Evolutionary conservation across 2,888 invertebrate genomes (phyloP).

Genomic region (Uloborus plumipes): DNA sequence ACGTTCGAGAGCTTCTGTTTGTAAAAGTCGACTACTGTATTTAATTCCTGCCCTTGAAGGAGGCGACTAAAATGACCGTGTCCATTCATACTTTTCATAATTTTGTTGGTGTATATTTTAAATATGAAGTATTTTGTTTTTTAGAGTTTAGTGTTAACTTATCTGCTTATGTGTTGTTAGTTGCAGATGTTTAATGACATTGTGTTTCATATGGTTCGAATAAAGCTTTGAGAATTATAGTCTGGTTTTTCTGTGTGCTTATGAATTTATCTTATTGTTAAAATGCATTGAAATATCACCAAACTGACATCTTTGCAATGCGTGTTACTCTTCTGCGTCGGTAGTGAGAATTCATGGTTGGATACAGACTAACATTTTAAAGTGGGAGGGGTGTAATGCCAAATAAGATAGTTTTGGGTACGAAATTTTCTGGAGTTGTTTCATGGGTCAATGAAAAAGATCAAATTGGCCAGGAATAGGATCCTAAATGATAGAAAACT

Average conservation of each 20-base stretch:
- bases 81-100: conserved; percentile 22
- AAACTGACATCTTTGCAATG: no score
- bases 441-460: no score
- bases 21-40: conserved; percentile 44
- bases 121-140: conserved; percentile 61
- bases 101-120: conserved; percentile 59
- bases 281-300: no score
- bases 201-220: conserved; percentile 61
- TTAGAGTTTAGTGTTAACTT: conserved; percentile 62
- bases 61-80: conserved; percentile 5
- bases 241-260: conserved; percentile 3
- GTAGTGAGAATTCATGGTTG: no score
- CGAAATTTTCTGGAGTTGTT: no score
- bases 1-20: conserved; percentile 57
- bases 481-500: no score
- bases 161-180: conserved; percentile 63
- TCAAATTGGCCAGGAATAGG: no score
- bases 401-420: no score
- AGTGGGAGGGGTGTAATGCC: no score
- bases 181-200: conserved; percentile 51
- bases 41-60: conserved; percentile 27
- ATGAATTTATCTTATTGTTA: no score
- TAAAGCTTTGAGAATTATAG: conserved; percentile 49
- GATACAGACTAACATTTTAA: no score
- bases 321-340: no score